phyloP scores from a whole-genome alignment of 2,797 vertebrate species.

The Rhynchonycteris naso region DNA sequence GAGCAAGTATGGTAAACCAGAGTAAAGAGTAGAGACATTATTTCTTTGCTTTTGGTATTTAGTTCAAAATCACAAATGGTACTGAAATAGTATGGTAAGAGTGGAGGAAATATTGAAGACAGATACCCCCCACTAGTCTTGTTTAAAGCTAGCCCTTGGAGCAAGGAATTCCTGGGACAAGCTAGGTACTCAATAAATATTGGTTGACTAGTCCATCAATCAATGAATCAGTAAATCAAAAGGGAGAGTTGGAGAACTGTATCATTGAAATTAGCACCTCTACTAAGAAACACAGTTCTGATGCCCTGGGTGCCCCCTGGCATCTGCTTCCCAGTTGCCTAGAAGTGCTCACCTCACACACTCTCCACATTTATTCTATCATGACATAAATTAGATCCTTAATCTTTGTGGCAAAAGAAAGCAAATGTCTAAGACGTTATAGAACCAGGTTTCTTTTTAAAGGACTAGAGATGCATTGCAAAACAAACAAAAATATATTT shows the following conservation, averaged over 20 bases:
- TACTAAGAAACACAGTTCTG: background rate
- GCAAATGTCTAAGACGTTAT: background rate
- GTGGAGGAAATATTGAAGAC: background rate
- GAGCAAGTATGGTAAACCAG: background rate
- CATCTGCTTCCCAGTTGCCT: background rate
- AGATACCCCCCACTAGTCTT: background rate
- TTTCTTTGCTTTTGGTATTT: background rate
- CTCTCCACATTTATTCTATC: background rate
- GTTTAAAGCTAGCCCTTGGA: background rate
- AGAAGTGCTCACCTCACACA: too few species aligned
- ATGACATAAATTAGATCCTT: background rate
- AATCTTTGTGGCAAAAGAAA: slow-evolving; percentile 20
- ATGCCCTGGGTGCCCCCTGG: background rate
- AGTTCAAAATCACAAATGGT: slow-evolving; percentile 1
- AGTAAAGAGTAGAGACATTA: background rate
- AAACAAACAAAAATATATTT: background rate
- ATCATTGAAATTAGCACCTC: background rate
- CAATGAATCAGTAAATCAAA: background rate
- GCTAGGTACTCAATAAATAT: slow-evolving; percentile 45
- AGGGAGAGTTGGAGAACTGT: background rate
- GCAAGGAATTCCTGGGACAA: background rate
- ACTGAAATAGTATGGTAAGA: background rate
- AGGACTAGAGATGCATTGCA: background rate
- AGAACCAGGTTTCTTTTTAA: background rate
- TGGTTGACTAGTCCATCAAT: background rate